Evolutionary conservation across 2,888 invertebrate species (phyloP).

Genomic region (Drosophila demipolita): DNA sequence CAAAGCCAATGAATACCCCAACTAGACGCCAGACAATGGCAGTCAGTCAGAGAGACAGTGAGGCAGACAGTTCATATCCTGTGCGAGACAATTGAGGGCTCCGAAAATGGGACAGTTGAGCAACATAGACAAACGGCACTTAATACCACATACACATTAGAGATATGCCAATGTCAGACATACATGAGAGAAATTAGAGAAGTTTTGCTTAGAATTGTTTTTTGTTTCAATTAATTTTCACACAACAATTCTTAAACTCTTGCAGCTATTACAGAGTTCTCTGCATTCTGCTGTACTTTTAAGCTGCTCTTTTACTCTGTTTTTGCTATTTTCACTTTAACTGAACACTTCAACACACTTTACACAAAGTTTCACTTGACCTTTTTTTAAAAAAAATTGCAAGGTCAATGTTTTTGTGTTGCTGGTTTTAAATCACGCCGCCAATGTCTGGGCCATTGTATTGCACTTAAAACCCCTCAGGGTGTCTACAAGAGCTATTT

Average conservation of each 20-base stretch:
- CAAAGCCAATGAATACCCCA: conserved; percentile 23
- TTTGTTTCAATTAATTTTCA: neutral
- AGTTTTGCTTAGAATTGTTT: neutral
- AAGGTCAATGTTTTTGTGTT: conserved; percentile 39
- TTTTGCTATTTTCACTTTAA: neutral
- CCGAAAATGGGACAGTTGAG: conserved; percentile 1
- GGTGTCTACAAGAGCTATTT: conserved; percentile 52
- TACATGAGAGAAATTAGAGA: neutral
- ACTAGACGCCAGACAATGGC: conserved; percentile 13
- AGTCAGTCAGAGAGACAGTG: conserved; percentile 3
- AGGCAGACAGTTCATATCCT: conserved; percentile 8
- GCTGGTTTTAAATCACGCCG: conserved; percentile 43
- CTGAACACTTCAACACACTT: neutral
- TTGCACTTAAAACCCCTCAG: conserved; percentile 34
- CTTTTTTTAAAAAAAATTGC: conserved; percentile 26
- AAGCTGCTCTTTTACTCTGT: neutral
- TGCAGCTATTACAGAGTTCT: neutral
- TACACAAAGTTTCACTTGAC: conserved; percentile 10
- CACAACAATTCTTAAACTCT: neutral
- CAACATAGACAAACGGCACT: conserved; percentile 3
- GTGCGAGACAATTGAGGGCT: conserved; percentile 10
- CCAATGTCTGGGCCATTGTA: conserved; percentile 38
- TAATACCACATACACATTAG: neutral
- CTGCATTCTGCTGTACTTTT: neutral
- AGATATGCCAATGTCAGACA: neutral